Conservation (phyloP, 2,888 invertebrate species). For the Monoplex corrugatus region DNA sequence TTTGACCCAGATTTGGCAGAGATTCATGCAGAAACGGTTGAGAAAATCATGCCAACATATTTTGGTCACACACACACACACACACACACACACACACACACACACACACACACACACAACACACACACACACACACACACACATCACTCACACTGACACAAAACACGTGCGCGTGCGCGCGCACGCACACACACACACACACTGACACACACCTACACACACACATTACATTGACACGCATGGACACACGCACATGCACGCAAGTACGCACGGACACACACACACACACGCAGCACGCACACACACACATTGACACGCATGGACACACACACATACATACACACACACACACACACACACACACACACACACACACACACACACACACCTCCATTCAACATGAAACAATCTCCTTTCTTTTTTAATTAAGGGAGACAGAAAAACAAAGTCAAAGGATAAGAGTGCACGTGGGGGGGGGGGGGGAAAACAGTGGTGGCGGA, state of each 20-base stretch:
- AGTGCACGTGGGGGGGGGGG: background rate
- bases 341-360: conserved; percentile 20
- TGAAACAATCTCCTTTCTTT: background rate
- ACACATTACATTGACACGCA: background rate
- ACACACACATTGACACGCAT: background rate
- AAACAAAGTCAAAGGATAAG: background rate
- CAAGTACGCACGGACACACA: background rate
- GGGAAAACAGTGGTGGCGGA: no score
- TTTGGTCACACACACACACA: no score
- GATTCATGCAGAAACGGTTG: no score
- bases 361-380: conserved; percentile 11
- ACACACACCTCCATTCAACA: background rate
- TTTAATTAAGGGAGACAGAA: background rate
- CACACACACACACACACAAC: no score
- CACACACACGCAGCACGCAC: background rate
- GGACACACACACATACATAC: background rate
- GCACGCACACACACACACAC: no score
- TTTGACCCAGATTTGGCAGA: no score
- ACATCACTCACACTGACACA: no score
- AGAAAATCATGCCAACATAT: no score
- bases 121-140: no score
- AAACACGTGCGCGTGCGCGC: no score
- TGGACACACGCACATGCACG: background rate
- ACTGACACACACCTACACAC: no score
- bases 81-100: no score